These are phyloP conservation scores for Enteromius fasciolatus DNA, from an alignment of 2,797 vertebrate species.

Conservation along the genomic window DNA sequence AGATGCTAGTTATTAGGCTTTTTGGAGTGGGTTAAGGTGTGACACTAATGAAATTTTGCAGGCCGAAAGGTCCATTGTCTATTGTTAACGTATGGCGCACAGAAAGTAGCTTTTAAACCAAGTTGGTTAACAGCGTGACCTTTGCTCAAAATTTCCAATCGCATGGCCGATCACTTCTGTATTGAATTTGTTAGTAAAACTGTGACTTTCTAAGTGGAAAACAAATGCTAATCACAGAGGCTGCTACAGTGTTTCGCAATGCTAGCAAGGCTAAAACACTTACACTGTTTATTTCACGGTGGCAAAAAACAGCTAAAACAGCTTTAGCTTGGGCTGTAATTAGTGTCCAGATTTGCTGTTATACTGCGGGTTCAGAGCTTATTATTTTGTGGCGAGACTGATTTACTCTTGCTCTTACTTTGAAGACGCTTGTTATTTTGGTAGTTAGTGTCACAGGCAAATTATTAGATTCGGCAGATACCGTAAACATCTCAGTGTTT, in stretches of 20 bases:
- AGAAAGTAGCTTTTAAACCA: background rate
- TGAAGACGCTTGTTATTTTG: conserved; percentile 28
- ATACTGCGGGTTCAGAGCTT: conserved; percentile 28
- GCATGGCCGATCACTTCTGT: background rate
- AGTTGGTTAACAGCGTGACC: background rate
- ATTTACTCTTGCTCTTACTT: conserved; percentile 13
- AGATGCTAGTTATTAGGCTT: conserved; percentile 1
- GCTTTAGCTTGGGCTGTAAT: conserved; percentile 31
- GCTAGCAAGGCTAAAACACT: background rate
- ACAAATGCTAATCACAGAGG: conserved; percentile 3
- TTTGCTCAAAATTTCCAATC: background rate
- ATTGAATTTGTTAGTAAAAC: background rate
- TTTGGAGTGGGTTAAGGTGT: background rate
- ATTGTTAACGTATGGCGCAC: background rate
- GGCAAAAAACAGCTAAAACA: conserved; percentile 21
- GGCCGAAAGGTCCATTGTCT: background rate
- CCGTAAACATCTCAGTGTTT: conserved; percentile 30
- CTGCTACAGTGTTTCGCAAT: background rate
- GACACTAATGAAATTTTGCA: background rate
- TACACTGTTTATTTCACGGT: conserved; percentile 19
- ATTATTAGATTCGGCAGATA: conserved; percentile 27
- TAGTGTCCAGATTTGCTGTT: conserved; percentile 36
- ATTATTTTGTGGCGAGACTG: conserved; percentile 39
- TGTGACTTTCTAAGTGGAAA: conserved; percentile 21
- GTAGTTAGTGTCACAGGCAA: conserved; percentile 33